Conservation (phyloP, 2,113 vertebrate genomes). For the Synodontis membranacea region DNA sequence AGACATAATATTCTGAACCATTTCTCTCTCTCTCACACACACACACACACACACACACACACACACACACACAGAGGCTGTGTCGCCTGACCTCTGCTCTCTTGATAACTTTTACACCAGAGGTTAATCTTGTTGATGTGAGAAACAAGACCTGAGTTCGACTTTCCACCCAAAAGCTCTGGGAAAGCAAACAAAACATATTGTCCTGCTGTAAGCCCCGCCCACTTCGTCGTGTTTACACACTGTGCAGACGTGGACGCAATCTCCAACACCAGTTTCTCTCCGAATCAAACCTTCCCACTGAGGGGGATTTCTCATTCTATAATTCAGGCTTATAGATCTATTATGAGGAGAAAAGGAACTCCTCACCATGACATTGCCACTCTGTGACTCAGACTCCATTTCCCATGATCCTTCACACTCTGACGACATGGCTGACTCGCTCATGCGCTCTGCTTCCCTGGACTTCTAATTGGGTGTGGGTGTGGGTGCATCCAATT, state of each 20-base stretch:
- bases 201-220: constrained; percentile 15
- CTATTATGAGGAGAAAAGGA: not conserved
- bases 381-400: too few species aligned
- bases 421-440: too few species aligned
- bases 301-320: not conserved
- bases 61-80: constrained; percentile 1
- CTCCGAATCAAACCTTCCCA: not conserved
- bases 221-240: not conserved
- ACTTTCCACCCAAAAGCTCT: constrained; percentile 46
- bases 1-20: not conserved
- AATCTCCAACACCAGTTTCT: not conserved
- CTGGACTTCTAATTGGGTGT: too few species aligned
- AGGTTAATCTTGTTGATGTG: constrained; percentile 22
- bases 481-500: too few species aligned
- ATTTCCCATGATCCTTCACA: too few species aligned
- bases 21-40: not conserved
- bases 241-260: constrained; percentile 1
- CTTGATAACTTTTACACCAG: constrained; percentile 28
- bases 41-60: not conserved
- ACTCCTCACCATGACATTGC: too few species aligned
- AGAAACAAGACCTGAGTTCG: not conserved
- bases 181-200: constrained; percentile 50
- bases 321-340: not conserved
- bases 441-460: too few species aligned
- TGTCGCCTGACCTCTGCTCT: constrained; percentile 17